Evolutionary conservation across 2,888 invertebrate species (phyloP), one percentile per base, ranked within the genome.

Genomic region (Volucella inanis): DNA sequence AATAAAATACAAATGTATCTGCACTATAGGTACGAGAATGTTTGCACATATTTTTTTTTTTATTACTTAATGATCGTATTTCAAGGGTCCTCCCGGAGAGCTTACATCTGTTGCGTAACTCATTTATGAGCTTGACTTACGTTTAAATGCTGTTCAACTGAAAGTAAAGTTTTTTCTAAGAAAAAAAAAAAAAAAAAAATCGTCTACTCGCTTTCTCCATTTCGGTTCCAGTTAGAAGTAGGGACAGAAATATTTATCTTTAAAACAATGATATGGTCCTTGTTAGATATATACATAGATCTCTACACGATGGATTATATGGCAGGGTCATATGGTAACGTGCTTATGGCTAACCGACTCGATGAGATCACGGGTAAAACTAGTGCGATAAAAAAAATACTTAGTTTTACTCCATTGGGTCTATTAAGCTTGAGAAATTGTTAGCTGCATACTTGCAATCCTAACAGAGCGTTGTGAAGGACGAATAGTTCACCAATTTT

Each of bases 181-280:
- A 4, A 45, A 2, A 38, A 14, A 59, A 18, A 54, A n/a, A 3
- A 4, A 45, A 2, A 38, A 14, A 59, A 18, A 43, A 41, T 31
- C n/a, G 38, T 78, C 64, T 64, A 77, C 64, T 31, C 78, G 78
- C 78, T 78, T 78, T 78, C 78, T 57, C 78, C 70, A 49, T 50
- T 64, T 64, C 8, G 22, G 41, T 45, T 41, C 11, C 38, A 18
- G 52, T 9, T 75, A 0, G 15, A 15, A 6, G n/a, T 45, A 47
- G 10, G 22, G 2, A 47, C 15, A 2, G 4, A 39, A 3, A 6
- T 15, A 31, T 18, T 14, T 15, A 0, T 50, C 11, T 15, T 15
- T 50, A 31, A 31, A 31, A 31, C 6, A 31, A 31, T 31, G 31
- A 31, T 6, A 6, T 0, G 4, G 6, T 31, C 31, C 6, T 6